Base-by-base conservation (phyloP, 2,888 invertebrate genomes). In the Aphodius granarius region DNA sequence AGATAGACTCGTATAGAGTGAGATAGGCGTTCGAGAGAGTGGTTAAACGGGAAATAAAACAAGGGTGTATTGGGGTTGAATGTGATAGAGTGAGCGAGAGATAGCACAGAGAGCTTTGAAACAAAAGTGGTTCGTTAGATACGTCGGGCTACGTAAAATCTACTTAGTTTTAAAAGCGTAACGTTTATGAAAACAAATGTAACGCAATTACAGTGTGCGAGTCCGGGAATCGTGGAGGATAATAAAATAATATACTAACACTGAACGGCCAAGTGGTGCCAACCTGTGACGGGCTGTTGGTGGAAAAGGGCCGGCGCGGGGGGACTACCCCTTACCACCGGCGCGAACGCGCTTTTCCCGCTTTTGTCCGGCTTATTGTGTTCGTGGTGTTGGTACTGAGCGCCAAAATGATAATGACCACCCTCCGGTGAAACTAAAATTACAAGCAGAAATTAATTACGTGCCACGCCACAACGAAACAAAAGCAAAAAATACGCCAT, bases 241-340 rank as follows among this genome's bases (percentile, higher is more conserved):
- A 85, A 84, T 83, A 84, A 85, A 83, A 83, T 85, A 85, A 87
- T 84, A 89, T 90, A 91, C 91, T 91, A 91, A 91, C 91, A 91
- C 86, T 91, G 91, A 83, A 91, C 91, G 83, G 91, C 88, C 85
- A 91, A 89, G 87, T 90, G 90, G 86, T 91, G 91, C 90, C 91
- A 91, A 87, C 89, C 87, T 79, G 87, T 86, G 84, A 88, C 84
- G 82, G 86, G 85, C 81, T 87, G 88, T 81, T 88, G 88, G 84
- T 88, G 87, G 83, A 87, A 88, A 83, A 88, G 86, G 84, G 89
- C 86, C 86, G 88, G 88, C 83, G 86, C 86, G 86, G 86, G 85
- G 85, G 86, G 86, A 82, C 87, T 87, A 84, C 85, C 86, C 82
- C 89, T 87, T 86, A 89, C 86, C 86, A 89, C 89, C 81, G 90